Evolutionary conservation across 2,888 invertebrate genomes (phyloP).

Genomic region (Drosophila mulleri): DNA sequence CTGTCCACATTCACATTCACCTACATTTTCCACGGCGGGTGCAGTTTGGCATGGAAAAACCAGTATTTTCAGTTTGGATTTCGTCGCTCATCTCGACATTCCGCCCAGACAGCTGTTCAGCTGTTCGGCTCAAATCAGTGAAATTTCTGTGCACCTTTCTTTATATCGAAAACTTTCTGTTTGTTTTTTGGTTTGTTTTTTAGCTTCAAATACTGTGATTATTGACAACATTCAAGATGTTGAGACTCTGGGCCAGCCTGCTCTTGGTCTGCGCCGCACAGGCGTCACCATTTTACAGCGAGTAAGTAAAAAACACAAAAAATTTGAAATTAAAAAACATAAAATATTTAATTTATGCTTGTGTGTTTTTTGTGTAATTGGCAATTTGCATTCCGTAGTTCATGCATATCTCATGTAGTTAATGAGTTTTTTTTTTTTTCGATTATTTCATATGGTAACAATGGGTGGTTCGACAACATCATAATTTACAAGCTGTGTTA

Average conservation of each 20-base stretch:
- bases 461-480: background rate
- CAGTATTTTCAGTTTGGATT: conserved; percentile 58
- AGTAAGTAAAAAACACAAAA: conserved; percentile 56
- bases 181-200: conserved; percentile 26
- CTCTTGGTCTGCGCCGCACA: conserved; percentile 55
- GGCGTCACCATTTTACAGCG: conserved; percentile 71
- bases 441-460: background rate
- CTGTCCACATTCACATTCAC: conserved; percentile 49
- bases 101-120: conserved; percentile 48
- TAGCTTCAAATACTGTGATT: conserved; percentile 28
- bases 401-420: conserved; percentile 40
- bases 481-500: background rate
- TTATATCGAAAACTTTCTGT: conserved; percentile 46
- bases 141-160: conserved; percentile 44
- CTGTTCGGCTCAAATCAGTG: conserved; percentile 49
- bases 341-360: conserved; percentile 18
- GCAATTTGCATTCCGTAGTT: conserved; percentile 18
- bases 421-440: background rate
- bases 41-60: conserved; percentile 64
- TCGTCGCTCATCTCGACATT: conserved; percentile 9
- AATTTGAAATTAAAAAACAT: conserved; percentile 1
- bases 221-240: conserved; percentile 52
- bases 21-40: conserved; percentile 44
- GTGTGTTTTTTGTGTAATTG: conserved; percentile 47
- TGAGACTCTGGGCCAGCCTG: conserved; percentile 63